Evolutionary conservation across 2,113 vertebrate genomes (phyloP).

Genomic region (Sus scrofa): T2T-Sscrofa CM000816.6:31021001-31021500

Average conservation of each 20-base stretch:
- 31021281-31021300: not conserved
- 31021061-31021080: too few relatives aligned
- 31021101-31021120: not conserved
- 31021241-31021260: not conserved
- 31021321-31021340: not conserved
- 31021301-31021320: not conserved
- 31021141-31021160: not conserved
- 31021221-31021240: not conserved
- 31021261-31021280: not conserved
- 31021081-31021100: too few relatives aligned
- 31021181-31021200: not conserved
- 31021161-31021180: not conserved
- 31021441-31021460: not conserved
- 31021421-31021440: not conserved
- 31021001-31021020: too few relatives aligned
- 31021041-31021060: too few relatives aligned
- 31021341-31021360: not conserved
- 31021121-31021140: not conserved
- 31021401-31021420: not conserved
- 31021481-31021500: not conserved
- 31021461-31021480: not conserved
- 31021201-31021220: not conserved
- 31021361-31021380: not conserved
- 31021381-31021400: not conserved
- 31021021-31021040: too few relatives aligned